Conservation (phyloP, 2,113 vertebrate genomes). For the Eurypyga helias region DNA sequence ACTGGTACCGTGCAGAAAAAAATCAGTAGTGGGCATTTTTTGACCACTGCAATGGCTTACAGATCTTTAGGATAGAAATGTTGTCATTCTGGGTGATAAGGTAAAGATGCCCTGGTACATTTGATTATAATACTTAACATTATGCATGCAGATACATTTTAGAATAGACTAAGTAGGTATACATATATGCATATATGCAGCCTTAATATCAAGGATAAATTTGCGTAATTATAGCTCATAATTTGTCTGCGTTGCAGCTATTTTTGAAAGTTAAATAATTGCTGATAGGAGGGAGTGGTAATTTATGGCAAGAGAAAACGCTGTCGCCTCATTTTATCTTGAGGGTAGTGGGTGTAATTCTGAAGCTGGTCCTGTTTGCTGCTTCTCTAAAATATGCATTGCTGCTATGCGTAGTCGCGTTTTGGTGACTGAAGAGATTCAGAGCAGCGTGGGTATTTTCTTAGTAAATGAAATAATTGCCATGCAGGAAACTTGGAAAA, state of each 20-base stretch:
- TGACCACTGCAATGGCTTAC: neutral
- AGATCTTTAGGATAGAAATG: neutral
- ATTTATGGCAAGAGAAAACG: constrained; percentile 6
- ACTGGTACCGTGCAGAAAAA: neutral
- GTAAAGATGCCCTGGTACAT: neutral
- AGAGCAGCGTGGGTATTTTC: neutral
- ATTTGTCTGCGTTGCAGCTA: constrained; percentile 25
- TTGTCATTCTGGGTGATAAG: neutral
- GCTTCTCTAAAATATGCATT: constrained; percentile 23
- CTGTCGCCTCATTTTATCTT: neutral
- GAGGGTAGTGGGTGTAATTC: constrained; percentile 42
- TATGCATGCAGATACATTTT: neutral
- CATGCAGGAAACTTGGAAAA: neutral
- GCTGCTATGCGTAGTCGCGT: neutral
- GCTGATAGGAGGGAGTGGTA: constrained; percentile 21
- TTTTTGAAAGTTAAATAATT: constrained; percentile 62
- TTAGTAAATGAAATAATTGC: neutral
- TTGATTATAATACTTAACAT: neutral
- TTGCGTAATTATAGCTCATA: neutral
- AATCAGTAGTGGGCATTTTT: neutral
- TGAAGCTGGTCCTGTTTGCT: constrained; percentile 48
- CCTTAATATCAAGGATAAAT: constrained; percentile 14
- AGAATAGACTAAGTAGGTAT: neutral
- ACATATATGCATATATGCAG: neutral
- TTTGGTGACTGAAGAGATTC: neutral